Evolutionary conservation across 2,888 invertebrate genomes (phyloP), one percentile per base, ranked within the genome.

Genomic region (Frankliniella intonsa): DNA sequence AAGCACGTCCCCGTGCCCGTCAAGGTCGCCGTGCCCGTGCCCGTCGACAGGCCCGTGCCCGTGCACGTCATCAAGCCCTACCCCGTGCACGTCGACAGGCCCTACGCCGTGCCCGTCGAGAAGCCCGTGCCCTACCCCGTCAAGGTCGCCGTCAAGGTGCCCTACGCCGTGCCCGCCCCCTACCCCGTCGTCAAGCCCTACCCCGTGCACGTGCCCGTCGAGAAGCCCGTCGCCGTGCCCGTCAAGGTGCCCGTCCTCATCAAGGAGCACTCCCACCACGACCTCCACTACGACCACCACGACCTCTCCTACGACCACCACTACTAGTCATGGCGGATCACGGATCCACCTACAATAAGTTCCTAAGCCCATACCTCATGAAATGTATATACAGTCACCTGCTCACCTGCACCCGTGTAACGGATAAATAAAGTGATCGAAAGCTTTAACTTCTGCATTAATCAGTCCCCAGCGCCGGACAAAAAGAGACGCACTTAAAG

Each of bases 21-120:
- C 81, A 76, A 76, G 69, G 69, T 76, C 22, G 22, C 22, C 69
- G 69, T 76, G 22, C 69, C 69, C 25, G 69, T 76, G 11, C 92
- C 90, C 84, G 94, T 94, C 82, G 85, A 86, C 81, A 84, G 85
- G 82, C 87, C 87, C 10, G 84, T 86, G 81, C 86, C 86, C 51
- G 93, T 95, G 11, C 92, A 94, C 85, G 92, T 95, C 62, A 94
- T 94, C 50, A 93, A 93, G 84, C 94, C 94, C 8, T 93, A 92
- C 87, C 94, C 95, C 93, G 91, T 93, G 0, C 92, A 90, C 82
- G 92, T 94, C 0, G 93, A 93, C 85, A 94, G 94, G 87, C 94
- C 93, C 0, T 82, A 91, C 94, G 0, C 94, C 93, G 0, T 91
- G 91, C 84, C 91, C 80, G 91, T 84, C 11, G 69, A 76, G 69